Evolutionary conservation across 64 coral and sea anemone genomes (phyloP).

Genomic region (Montipora capricornis): DNA sequence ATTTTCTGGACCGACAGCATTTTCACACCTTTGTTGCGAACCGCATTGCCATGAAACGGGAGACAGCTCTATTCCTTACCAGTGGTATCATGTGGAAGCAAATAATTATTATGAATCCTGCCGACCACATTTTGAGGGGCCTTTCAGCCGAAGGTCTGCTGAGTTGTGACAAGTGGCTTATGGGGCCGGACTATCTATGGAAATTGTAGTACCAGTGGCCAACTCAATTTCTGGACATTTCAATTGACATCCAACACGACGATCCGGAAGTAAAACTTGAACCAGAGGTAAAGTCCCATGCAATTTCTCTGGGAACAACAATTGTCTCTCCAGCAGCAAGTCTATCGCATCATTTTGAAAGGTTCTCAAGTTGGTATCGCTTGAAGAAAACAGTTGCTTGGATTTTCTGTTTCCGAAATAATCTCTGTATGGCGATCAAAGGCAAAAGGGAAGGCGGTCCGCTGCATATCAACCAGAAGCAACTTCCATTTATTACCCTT

Average conservation of each 20-base stretch:
- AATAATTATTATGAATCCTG: background rate
- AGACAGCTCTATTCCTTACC: background rate
- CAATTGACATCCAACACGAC: too few relatives aligned
- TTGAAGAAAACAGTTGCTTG: background rate
- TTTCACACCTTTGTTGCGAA: background rate
- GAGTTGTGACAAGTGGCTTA: background rate
- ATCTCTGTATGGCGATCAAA: background rate
- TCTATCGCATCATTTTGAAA: background rate
- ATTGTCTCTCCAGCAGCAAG: too few relatives aligned
- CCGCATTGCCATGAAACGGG: background rate
- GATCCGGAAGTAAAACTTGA: background rate
- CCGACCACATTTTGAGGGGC: background rate
- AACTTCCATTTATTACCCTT: background rate
- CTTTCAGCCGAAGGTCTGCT: background rate
- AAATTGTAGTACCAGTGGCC: background rate
- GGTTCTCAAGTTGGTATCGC: background rate
- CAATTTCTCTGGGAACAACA: too few relatives aligned
- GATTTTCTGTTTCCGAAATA: background rate
- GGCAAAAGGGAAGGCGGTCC: too few relatives aligned
- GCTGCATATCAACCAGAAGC: background rate
- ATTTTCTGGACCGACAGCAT: background rate
- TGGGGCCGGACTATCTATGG: constrained; percentile 6
- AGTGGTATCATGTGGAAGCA: background rate
- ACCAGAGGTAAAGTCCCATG: too few relatives aligned
- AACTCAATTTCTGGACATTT: background rate